Conservation (phyloP, 2,797 vertebrate genomes). For the Galagoides demidoff region DNA sequence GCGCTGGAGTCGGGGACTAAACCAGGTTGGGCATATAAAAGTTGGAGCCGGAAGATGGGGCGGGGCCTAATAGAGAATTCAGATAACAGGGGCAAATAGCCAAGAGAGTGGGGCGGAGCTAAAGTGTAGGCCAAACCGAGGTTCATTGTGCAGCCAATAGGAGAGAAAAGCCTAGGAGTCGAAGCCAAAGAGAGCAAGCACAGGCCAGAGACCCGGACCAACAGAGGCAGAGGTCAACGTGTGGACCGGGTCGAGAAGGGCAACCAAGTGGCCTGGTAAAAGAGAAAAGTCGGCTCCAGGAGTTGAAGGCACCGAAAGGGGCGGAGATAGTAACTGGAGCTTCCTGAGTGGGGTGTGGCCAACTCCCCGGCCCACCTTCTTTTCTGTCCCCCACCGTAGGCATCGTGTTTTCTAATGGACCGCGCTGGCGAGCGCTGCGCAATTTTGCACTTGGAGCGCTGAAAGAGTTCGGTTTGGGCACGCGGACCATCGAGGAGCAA, state of each 20-base stretch:
- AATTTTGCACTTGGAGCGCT: slow-evolving; percentile 86
- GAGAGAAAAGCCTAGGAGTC: background rate
- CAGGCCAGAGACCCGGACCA: background rate
- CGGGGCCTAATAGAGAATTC: background rate
- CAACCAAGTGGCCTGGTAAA: background rate
- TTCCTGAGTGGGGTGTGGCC: background rate
- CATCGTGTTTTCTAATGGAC: slow-evolving; percentile 85
- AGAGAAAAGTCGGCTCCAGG: background rate
- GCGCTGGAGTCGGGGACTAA: accelerated
- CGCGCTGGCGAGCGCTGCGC: slow-evolving; percentile 85
- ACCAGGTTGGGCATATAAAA: too few relatives aligned
- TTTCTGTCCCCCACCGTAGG: slow-evolving; percentile 75
- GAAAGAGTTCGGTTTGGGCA: slow-evolving; percentile 86
- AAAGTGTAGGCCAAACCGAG: background rate
- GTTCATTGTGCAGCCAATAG: background rate
- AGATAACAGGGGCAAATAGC: accelerated
- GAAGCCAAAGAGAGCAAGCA: background rate
- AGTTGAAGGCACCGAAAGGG: background rate
- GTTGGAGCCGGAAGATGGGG: background rate
- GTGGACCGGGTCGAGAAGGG: background rate
- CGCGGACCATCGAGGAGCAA: slow-evolving; percentile 83
- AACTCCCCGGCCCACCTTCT: background rate
- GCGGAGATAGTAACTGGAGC: accelerated
- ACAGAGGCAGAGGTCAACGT: background rate
- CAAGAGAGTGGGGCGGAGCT: background rate